Base-by-base conservation (phyloP, 2,797 vertebrate genomes). In the Spinibarbus caldwelli region DNA sequence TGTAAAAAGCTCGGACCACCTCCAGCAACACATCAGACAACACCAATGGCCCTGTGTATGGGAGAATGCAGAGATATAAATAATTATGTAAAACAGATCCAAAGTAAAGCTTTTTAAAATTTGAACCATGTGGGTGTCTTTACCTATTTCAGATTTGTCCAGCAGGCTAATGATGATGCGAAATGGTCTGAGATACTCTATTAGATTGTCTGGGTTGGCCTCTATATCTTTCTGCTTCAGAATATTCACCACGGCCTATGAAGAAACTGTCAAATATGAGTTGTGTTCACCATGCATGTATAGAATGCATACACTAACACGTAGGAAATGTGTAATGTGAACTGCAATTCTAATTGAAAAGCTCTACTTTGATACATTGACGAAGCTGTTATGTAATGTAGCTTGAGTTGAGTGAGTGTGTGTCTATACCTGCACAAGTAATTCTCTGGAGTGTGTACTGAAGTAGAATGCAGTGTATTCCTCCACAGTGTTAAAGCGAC, bases 61-160 rank as follows among this genome's bases (percentile, higher is more conserved):
- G 62, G 17, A 62, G 9, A 45, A 31, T 21, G 21, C 1, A 1
- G 29, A 64, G 7, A 59, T 10, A 71, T 21, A 10, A 31, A 71
- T 59, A 38, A 71, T 64, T 19, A 19, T 43, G 15, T 52, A 19
- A 78, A 68, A 47, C 17, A 79, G 6, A 6, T 23, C 5, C 12
- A 59, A 45, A n/a, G 54, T 45, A 59, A 72, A 36, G 23, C 1
- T 1, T n/a, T 31, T 41, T 45, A 31, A 5, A 83, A 34, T 23
- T 73, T n/a, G 26, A 76, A 52, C 19, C 9, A 31, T 85, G 1
- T 47, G 1, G 29, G 0, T 52, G 62, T 29, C 0, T 21, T 89
- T 92, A 98, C 98, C 98, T 92, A 99, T 97, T 87, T 99, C 98
- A 0, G 96, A 95, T 92, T 99, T 99, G 95, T 99, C 98, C 66